phyloP scores from a whole-genome alignment of 1,140 invertebrate species.

The Calycopis cecrops region DNA sequence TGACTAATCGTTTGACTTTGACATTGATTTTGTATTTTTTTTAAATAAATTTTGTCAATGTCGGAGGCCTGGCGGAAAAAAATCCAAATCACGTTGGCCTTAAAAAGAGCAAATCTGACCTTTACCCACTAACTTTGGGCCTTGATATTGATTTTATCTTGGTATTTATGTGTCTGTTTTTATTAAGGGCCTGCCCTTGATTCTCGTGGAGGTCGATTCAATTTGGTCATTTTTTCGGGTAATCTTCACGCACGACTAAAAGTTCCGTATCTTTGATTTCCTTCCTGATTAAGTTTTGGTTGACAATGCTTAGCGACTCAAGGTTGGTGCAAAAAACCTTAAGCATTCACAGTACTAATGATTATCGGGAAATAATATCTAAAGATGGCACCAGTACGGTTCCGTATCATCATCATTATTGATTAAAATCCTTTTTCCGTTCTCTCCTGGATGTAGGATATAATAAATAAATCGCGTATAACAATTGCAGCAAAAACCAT shows the following conservation, averaged over 20 bases:
- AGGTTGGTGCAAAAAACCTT: slow-evolving; percentile 18
- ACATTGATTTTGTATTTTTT: slow-evolving; percentile 24
- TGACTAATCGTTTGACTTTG: slow-evolving; percentile 10
- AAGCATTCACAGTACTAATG: background rate
- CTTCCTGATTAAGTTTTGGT: slow-evolving; percentile 50
- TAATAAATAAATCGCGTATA: too few relatives aligned
- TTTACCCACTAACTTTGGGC: slow-evolving; percentile 52
- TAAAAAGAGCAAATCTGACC: slow-evolving; percentile 48
- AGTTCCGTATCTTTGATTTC: slow-evolving; percentile 47
- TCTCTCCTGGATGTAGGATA: too few relatives aligned
- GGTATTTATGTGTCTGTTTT: slow-evolving; percentile 52
- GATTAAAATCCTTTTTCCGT: too few relatives aligned
- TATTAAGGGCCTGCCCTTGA: slow-evolving; percentile 62
- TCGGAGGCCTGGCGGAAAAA: slow-evolving; percentile 40
- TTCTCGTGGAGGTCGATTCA: slow-evolving; percentile 40
- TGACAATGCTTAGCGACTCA: slow-evolving; percentile 36
- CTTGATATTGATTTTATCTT: slow-evolving; percentile 33
- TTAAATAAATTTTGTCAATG: slow-evolving; percentile 32
- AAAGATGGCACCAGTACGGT: background rate
- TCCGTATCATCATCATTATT: too few relatives aligned
- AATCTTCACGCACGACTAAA: slow-evolving; percentile 50
- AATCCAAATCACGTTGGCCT: slow-evolving; percentile 26
- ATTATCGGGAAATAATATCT: background rate
- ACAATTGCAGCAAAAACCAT: too few relatives aligned
- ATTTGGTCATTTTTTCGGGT: slow-evolving; percentile 56